phyloP scores from a whole-genome alignment of 2,888 invertebrate genomes.

The Chaitophorus viminalis region DNA sequence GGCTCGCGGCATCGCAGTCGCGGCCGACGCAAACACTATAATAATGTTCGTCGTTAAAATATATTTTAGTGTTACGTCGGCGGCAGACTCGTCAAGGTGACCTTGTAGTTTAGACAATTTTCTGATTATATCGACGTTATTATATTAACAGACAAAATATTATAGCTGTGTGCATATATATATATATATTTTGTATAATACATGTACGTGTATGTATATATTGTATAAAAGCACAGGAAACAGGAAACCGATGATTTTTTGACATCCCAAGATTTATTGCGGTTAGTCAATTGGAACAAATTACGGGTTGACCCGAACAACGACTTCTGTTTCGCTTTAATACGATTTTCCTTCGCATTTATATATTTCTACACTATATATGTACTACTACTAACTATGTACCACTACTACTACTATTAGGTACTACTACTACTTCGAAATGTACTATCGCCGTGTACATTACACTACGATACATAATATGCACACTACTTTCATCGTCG shows the following conservation, averaged over 20 bases:
- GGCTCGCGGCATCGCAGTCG: background rate
- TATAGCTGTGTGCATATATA: too few relatives aligned
- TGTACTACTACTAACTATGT: background rate
- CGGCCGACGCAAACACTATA: background rate
- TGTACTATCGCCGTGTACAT: background rate
- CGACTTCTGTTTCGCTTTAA: conserved; percentile 60
- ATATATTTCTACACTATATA: background rate
- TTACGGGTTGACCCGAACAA: conserved; percentile 62
- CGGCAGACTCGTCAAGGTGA: conserved; percentile 28
- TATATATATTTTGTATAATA: too few relatives aligned
- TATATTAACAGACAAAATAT: conserved; percentile 46
- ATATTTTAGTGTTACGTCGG: background rate
- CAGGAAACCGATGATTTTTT: conserved; percentile 62
- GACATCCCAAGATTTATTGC: conserved; percentile 61
- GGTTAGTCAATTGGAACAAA: conserved; percentile 62
- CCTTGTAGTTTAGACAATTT: conserved; percentile 53
- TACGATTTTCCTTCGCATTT: conserved; percentile 53
- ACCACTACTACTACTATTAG: background rate
- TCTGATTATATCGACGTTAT: conserved; percentile 57
- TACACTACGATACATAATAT: background rate
- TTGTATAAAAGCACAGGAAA: conserved; percentile 58
- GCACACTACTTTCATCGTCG: background rate
- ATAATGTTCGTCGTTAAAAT: background rate
- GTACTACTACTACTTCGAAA: background rate
- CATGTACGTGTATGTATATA: background rate